Percentiles rank a stretch among this genome's conserved stretches.
Conservation (phyloP, 2,113 vertebrate species). For the Platysteira castanea region DNA sequence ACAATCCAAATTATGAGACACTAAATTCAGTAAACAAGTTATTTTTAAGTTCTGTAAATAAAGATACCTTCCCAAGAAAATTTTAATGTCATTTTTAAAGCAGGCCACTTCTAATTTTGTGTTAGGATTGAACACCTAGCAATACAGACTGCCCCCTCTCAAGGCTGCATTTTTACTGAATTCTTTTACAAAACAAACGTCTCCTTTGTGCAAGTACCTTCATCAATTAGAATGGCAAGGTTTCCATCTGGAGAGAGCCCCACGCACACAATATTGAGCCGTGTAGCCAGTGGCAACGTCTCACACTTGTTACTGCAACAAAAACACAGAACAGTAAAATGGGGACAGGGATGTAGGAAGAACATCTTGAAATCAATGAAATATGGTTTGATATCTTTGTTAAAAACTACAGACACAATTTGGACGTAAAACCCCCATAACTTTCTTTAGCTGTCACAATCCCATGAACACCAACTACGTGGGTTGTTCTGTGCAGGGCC, state of each 20-base stretch:
- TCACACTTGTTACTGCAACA: conserved; percentile 87
- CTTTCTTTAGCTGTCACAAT: not conserved
- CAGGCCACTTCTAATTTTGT: not conserved
- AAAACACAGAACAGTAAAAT: not conserved
- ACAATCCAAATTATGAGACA: not conserved
- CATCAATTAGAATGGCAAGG: conserved; percentile 88
- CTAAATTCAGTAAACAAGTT: not conserved
- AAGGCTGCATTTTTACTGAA: not conserved
- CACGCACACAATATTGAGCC: conserved; percentile 87
- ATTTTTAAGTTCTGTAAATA: not conserved
- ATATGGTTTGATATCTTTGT: accelerated
- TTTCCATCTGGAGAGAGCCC: conserved; percentile 88
- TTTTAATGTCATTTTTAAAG: not conserved
- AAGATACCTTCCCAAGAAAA: not conserved
- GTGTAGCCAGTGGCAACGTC: conserved; percentile 83
- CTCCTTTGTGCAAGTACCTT: conserved; percentile 75
- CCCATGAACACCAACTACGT: accelerated
- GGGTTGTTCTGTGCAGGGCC: not conserved
- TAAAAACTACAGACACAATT: not conserved
- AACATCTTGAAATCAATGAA: accelerated
- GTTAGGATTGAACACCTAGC: not conserved
- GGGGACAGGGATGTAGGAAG: not conserved
- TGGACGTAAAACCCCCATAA: accelerated
- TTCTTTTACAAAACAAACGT: not conserved
- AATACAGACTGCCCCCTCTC: not conserved